Percentiles rank a stretch among this genome's conserved stretches.
Evolutionary conservation across 1,140 invertebrate species (phyloP).

Genomic region (Choristoneura fumiferana): DNA sequence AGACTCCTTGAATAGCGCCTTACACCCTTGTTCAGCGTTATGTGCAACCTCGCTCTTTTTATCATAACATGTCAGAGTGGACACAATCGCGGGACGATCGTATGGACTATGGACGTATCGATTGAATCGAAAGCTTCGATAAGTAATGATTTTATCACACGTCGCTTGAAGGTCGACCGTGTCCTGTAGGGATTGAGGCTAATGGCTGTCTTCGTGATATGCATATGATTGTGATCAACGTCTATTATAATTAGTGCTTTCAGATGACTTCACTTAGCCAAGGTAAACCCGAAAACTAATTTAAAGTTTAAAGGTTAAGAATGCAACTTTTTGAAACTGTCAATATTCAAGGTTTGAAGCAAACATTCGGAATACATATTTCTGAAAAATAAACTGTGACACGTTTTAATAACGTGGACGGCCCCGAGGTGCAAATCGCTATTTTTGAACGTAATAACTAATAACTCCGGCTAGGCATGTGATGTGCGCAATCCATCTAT

Average conservation of each 20-base stretch:
- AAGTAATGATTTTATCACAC: conserved; percentile 48
- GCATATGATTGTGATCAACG: conserved; percentile 28
- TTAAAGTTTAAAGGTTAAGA: neutral
- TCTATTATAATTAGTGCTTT: conserved; percentile 54
- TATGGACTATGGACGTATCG: neutral
- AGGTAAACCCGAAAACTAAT: neutral
- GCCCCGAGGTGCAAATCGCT: neutral
- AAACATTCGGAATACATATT: no score
- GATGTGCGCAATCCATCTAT: conserved; percentile 32
- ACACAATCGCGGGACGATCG: conserved; percentile 46
- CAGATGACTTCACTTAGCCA: conserved; percentile 43
- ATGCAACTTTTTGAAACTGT: neutral
- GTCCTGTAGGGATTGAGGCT: conserved; percentile 65
- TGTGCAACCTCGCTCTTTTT: conserved; percentile 47
- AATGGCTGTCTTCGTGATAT: conserved; percentile 54
- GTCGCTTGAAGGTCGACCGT: conserved; percentile 56
- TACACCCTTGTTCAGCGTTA: neutral
- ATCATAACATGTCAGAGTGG: conserved; percentile 51
- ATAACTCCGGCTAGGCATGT: neutral
- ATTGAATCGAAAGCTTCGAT: conserved; percentile 55
- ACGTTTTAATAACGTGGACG: no score
- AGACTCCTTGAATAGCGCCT: neutral
- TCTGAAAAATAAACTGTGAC: no score
- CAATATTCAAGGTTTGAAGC: no score
- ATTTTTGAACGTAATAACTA: neutral